A percentile compares a stretch with the other conserved stretches of the same genome.
phyloP scores from a whole-genome alignment of 2,113 vertebrate species.

The Acrocephalus kingi region DNA sequence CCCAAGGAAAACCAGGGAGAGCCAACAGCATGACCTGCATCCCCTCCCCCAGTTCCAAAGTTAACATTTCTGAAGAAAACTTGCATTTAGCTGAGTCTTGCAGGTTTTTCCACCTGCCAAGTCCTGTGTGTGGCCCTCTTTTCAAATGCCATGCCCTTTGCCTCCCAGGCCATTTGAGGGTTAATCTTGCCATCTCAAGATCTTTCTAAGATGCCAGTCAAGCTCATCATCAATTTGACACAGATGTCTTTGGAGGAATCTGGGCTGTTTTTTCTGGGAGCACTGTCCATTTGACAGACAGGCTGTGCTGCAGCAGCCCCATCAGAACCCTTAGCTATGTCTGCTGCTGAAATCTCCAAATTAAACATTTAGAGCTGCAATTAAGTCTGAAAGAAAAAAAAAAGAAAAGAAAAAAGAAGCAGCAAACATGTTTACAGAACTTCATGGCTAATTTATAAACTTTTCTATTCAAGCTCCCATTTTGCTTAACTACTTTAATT shows the following conservation, averaged over 20 bases:
- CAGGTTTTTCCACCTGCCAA: neutral
- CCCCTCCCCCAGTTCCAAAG: neutral
- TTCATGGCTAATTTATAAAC: slow-evolving; percentile 79
- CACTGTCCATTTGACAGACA: slow-evolving; percentile 68
- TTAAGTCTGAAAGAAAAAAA: slow-evolving; percentile 58
- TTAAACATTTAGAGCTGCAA: slow-evolving; percentile 78
- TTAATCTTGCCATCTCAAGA: slow-evolving; percentile 71
- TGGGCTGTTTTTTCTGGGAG: slow-evolving; percentile 70
- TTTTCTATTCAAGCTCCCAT: slow-evolving; percentile 9
- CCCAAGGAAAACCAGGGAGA: neutral
- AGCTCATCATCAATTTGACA: slow-evolving; percentile 76
- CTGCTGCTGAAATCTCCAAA: slow-evolving; percentile 32
- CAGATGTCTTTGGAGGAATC: slow-evolving; percentile 72
- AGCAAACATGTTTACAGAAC: slow-evolving; percentile 69
- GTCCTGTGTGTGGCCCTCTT: slow-evolving; percentile 1
- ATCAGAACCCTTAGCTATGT: neutral
- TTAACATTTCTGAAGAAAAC: neutral
- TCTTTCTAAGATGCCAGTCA: slow-evolving; percentile 67
- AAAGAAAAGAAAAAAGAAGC: neutral
- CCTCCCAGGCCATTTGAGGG: slow-evolving; percentile 42
- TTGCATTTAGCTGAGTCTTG: neutral
- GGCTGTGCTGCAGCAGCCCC: neutral
- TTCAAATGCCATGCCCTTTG: slow-evolving; percentile 44
- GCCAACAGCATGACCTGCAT: neutral
- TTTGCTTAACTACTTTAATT: slow-evolving; percentile 72